phyloP scores from a whole-genome alignment of 2,888 invertebrate genomes.

The Caradrina clavipalpis region DNA sequence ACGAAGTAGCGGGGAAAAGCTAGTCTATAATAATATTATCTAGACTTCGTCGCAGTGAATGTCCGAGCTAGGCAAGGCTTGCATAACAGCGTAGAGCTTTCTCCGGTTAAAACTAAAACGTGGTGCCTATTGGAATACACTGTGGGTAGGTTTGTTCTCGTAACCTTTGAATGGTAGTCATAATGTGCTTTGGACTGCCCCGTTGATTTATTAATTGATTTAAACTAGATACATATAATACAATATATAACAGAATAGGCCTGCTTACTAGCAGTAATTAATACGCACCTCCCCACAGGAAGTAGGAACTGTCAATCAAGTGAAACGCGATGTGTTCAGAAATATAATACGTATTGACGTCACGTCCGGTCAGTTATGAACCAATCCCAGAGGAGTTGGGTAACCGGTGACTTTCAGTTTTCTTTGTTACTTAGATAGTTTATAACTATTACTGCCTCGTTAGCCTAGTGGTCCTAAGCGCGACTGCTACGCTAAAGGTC shows the following conservation, averaged over 20 bases:
- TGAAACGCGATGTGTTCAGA: conserved; percentile 47
- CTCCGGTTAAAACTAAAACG: conserved; percentile 20
- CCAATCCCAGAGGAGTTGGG: conserved; percentile 29
- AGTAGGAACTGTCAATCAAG: conserved; percentile 40
- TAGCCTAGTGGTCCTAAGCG: too few species aligned
- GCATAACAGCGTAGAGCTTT: conserved; percentile 43
- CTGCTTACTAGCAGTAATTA: conserved; percentile 22
- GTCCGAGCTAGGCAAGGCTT: conserved; percentile 37
- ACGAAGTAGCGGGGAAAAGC: too few species aligned
- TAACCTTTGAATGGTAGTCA: background rate
- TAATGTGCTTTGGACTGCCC: too few species aligned
- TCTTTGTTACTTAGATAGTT: conserved; percentile 4
- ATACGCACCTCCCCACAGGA: conserved; percentile 44
- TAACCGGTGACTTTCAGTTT: conserved; percentile 48
- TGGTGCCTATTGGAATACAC: background rate
- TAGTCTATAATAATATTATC: background rate
- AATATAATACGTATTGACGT: conserved; percentile 35
- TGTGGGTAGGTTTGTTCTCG: conserved; percentile 18
- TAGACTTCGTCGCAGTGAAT: conserved; percentile 40
- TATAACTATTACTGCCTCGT: too few species aligned
- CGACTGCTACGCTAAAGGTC: too few species aligned
- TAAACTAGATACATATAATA: too few species aligned
- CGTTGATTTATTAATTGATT: too few species aligned
- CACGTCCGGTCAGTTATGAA: conserved; percentile 27
- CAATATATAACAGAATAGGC: background rate